These are phyloP conservation scores for Exephanes ischioxanthus DNA, from an alignment of 2,888 invertebrate genomes.

Conservation along the genomic window DNA sequence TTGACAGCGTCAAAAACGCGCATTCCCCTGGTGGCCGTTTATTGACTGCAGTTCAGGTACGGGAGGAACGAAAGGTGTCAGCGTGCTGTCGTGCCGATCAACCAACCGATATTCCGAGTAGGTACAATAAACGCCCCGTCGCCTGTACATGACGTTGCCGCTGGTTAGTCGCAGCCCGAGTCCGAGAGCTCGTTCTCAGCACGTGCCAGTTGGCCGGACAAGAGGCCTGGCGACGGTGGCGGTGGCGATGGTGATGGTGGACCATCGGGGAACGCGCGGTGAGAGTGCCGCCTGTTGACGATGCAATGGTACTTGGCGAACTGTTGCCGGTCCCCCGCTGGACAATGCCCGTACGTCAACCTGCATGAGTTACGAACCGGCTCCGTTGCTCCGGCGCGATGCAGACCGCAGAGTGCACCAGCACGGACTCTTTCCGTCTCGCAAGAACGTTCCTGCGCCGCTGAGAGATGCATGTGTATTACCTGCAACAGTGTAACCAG, in stretches of 20 bases:
- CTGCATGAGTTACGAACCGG: conserved; percentile 79
- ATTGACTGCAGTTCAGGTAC: not conserved
- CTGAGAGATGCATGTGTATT: conserved; percentile 50
- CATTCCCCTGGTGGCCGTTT: not conserved
- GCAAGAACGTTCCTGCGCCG: conserved; percentile 53
- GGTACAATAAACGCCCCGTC: conserved; percentile 40
- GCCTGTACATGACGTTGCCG: conserved; percentile 31
- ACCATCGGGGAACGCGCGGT: conserved; percentile 46
- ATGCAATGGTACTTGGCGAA: conserved; percentile 68
- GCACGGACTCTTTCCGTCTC: conserved; percentile 30
- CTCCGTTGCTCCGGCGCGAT: conserved; percentile 53
- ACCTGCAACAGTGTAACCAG: conserved; percentile 40
- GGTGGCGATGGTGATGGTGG: conserved; percentile 12
- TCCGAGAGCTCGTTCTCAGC: conserved; percentile 41
- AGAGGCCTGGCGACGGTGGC: not conserved
- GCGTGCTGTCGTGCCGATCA: conserved; percentile 18
- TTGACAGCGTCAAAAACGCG: not conserved
- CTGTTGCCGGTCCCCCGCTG: conserved; percentile 71
- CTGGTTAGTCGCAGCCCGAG: conserved; percentile 39
- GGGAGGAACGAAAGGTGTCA: conserved; percentile 10
- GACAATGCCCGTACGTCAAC: conserved; percentile 79
- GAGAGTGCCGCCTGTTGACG: conserved; percentile 54
- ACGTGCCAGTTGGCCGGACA: conserved; percentile 54
- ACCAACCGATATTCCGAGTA: conserved; percentile 12
- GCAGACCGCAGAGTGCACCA: conserved; percentile 44